Evolutionary conservation across 2,888 invertebrate species (phyloP).

Genomic region (Trachelus iudaicus): DNA sequence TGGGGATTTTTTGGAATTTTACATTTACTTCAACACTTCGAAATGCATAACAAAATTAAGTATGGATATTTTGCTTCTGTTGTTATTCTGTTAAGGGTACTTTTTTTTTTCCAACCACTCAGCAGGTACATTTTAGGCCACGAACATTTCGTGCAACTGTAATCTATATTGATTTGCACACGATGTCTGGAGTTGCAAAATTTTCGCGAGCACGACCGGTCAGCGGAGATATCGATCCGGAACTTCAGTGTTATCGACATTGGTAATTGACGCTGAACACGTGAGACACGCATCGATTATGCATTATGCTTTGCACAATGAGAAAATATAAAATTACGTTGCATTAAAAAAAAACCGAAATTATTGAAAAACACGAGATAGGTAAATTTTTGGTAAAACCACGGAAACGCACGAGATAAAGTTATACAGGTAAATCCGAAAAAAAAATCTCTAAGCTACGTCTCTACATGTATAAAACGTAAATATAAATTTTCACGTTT

Average conservation of each 20-base stretch:
- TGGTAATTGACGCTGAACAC: not conserved
- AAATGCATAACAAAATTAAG: no score
- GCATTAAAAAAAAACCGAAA: not conserved
- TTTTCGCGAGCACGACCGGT: not conserved
- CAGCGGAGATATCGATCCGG: not conserved
- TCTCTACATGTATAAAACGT: not conserved
- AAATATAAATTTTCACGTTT: not conserved
- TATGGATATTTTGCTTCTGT: not conserved
- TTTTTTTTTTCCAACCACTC: not conserved
- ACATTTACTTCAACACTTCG: no score
- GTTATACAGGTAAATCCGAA: no score
- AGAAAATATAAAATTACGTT: not conserved
- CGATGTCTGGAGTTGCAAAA: not conserved
- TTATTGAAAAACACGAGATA: not conserved
- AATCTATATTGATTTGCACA: not conserved
- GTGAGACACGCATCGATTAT: not conserved
- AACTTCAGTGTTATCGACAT: not conserved
- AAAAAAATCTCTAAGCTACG: no score
- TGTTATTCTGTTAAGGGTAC: no score
- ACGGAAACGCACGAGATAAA: not conserved
- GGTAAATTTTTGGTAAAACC: not conserved
- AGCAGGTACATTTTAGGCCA: not conserved
- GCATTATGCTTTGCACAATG: not conserved
- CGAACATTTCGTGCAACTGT: not conserved
- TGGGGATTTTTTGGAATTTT: no score